Conservation (phyloP, 2,113 vertebrate genomes). For the Promerops cafer region DNA sequence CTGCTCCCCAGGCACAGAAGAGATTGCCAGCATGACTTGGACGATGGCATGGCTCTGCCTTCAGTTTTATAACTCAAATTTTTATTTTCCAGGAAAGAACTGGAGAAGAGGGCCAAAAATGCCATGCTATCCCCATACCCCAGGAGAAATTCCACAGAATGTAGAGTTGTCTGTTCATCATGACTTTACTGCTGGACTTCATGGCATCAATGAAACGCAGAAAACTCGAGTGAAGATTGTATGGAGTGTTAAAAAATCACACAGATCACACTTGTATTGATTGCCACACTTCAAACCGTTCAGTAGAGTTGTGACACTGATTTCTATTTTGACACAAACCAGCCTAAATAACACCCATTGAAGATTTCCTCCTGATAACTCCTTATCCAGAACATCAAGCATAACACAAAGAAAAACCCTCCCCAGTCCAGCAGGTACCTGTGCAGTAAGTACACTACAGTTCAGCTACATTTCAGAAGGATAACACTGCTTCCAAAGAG, state of each 20-base stretch:
- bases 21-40: not conserved
- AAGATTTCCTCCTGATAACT: not conserved
- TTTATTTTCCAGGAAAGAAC: not conserved
- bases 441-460: not conserved
- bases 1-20: not conserved
- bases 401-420: not conserved
- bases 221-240: not conserved
- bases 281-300: not conserved
- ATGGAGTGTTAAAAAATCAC: not conserved
- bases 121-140: not conserved
- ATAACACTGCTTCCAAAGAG: not conserved
- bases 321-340: not conserved
- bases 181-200: not conserved
- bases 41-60: not conserved
- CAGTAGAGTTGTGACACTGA: not conserved
- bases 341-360: not conserved
- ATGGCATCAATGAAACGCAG: not conserved
- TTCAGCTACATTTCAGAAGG: not conserved
- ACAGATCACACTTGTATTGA: not conserved
- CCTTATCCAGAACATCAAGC: not conserved
- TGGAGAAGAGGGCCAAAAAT: not conserved
- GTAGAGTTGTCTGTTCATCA: not conserved
- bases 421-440: not conserved
- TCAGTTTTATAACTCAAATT: not conserved
- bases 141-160: not conserved